Evolutionary conservation across 2,113 vertebrate genomes (phyloP).

Genomic region (Hyla sarda): DNA sequence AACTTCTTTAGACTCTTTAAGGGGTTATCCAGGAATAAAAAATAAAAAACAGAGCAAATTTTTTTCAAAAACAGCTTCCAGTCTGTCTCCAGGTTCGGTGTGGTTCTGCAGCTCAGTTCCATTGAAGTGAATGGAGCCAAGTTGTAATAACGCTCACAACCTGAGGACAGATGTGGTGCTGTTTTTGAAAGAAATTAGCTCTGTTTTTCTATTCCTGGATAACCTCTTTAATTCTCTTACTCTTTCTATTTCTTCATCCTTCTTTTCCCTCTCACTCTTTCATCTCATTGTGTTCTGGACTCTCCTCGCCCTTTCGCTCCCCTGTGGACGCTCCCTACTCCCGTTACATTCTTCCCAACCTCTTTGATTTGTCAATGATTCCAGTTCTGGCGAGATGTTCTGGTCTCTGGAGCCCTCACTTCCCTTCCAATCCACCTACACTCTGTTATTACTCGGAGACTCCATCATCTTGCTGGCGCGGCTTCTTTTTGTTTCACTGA

Average conservation of each 20-base stretch:
- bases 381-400: constrained; percentile 32
- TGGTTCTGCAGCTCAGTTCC: too few relatives aligned
- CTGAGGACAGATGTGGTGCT: too few relatives aligned
- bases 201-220: too few relatives aligned
- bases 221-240: background rate
- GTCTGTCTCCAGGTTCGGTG: too few relatives aligned
- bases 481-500: background rate
- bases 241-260: background rate
- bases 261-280: constrained; percentile 27
- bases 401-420: constrained; percentile 46
- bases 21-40: too few relatives aligned
- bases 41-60: too few relatives aligned
- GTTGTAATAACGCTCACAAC: too few relatives aligned
- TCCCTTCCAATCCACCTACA: constrained; percentile 59
- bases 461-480: background rate
- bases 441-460: constrained; percentile 34
- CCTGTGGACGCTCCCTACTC: constrained; percentile 38
- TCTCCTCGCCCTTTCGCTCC: constrained; percentile 34
- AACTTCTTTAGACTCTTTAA: too few relatives aligned
- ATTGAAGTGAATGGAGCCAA: too few relatives aligned
- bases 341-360: constrained; percentile 46
- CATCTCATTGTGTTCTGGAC: constrained; percentile 28
- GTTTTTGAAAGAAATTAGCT: too few relatives aligned
- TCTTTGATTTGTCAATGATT: constrained; percentile 45
- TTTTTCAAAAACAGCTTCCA: too few relatives aligned